Conservation (phyloP, 2,113 vertebrate species). For the Petrocephalus zakoni region DNA sequence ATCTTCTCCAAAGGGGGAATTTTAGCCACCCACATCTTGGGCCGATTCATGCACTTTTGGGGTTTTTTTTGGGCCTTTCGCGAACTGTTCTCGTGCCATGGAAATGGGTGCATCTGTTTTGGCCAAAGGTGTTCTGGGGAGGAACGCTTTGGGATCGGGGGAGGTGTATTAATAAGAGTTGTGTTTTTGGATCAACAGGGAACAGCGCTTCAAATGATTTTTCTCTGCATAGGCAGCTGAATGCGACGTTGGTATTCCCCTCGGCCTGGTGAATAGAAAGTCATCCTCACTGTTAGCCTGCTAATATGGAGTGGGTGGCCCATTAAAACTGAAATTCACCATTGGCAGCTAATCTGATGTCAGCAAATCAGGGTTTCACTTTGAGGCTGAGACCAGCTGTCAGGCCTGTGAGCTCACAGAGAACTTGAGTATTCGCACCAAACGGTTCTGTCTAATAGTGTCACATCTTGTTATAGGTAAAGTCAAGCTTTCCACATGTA, state of each 20-base stretch:
- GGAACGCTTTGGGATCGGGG: neutral
- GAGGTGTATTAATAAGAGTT: neutral
- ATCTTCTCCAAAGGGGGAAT: neutral
- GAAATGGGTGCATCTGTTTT: constrained; percentile 1
- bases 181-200: neutral
- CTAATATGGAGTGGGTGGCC: neutral
- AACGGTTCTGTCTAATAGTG: neutral
- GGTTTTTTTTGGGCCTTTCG: neutral
- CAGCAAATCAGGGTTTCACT: neutral
- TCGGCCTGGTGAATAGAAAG: neutral
- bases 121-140: neutral
- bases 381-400: neutral
- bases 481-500: neutral
- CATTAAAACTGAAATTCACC: neutral
- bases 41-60: neutral
- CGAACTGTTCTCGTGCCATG: neutral
- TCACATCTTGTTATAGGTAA: neutral
- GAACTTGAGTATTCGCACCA: neutral
- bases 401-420: neutral
- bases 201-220: neutral
- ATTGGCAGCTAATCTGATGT: neutral
- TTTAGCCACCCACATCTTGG: neutral
- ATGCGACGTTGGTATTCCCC: neutral
- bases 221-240: neutral
- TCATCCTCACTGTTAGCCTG: neutral